A percentile compares a stretch with the other conserved stretches of the same genome.
These are phyloP conservation scores for Aphyosemion australe DNA, from an alignment of 2,113 vertebrate species.

Conservation along the genomic window DNA sequence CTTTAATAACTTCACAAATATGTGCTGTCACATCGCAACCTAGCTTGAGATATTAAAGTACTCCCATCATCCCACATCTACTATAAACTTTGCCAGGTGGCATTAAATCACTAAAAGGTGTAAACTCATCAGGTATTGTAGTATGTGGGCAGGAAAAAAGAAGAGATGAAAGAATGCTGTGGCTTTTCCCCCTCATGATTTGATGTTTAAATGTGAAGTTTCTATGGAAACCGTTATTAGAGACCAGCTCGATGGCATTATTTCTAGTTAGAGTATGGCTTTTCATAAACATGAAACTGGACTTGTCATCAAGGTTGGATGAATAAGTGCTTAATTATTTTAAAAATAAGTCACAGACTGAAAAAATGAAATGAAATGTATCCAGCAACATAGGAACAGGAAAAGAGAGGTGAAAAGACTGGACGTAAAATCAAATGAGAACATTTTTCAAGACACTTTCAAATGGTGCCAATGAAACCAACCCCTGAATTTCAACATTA, in stretches of 20 bases:
- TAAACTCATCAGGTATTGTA: not conserved
- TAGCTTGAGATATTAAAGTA: conserved; percentile 21
- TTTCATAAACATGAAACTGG: no score
- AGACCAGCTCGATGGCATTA: conserved; percentile 37
- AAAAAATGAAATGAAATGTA: no score
- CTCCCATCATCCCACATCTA: conserved; percentile 1
- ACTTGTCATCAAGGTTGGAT: conserved; percentile 28
- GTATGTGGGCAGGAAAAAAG: not conserved
- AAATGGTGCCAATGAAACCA: no score
- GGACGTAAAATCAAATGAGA: no score
- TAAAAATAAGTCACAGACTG: no score
- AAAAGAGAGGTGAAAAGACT: no score
- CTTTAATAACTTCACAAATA: conserved; percentile 56
- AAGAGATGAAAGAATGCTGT: conserved; percentile 9
- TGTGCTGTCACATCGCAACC: conserved; percentile 34
- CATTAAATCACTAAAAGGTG: conserved; percentile 11
- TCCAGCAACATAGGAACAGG: no score
- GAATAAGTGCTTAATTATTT: not conserved
- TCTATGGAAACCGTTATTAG: conserved; percentile 59
- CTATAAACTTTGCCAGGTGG: conserved; percentile 6
- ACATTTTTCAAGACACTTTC: no score
- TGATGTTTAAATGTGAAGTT: conserved; percentile 29
- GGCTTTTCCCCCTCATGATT: conserved; percentile 19
- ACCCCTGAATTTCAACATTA: no score
- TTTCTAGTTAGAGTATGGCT: conserved; percentile 5